Evolutionary conservation across 2,888 invertebrate genomes (phyloP).

Genomic region (Tholera decimalis): DNA sequence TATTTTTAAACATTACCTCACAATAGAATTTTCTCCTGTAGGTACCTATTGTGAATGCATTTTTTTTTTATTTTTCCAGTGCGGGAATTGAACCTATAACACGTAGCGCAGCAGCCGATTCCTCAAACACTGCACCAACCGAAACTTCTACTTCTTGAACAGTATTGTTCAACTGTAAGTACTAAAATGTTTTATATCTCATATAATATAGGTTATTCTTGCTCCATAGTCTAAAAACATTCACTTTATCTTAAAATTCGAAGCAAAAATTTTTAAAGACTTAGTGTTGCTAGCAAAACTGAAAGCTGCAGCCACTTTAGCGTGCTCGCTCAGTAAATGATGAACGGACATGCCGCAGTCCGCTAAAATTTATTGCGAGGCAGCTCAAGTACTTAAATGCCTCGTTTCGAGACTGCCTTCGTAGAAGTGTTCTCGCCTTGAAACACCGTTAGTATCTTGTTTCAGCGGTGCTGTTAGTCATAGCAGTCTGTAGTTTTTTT

Average conservation of each 20-base stretch:
- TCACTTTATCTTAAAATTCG: conserved; percentile 7
- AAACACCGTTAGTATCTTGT: conserved; percentile 47
- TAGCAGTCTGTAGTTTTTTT: conserved; percentile 46
- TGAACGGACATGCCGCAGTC: conserved; percentile 54
- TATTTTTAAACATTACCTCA: no score
- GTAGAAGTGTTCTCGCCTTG: conserved; percentile 57
- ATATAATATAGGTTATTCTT: background rate
- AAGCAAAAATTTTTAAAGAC: conserved; percentile 14
- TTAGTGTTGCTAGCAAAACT: conserved; percentile 30
- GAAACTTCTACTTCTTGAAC: no score
- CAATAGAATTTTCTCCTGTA: no score
- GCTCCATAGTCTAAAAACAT: background rate
- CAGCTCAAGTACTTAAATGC: conserved; percentile 60
- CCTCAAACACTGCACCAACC: no score
- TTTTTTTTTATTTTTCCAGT: no score
- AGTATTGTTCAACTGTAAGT: no score
- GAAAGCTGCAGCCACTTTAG: conserved; percentile 45
- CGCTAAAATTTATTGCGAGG: conserved; percentile 54
- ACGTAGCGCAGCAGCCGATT: no score
- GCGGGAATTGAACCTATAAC: no score
- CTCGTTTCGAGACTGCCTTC: conserved; percentile 52
- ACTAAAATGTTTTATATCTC: no score
- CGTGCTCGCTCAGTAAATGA: conserved; percentile 55
- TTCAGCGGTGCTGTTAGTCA: conserved; percentile 52
- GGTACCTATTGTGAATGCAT: no score